Conservation (phyloP, 2,113 vertebrate genomes). For the Sinocyclocheilus grahami region DNA sequence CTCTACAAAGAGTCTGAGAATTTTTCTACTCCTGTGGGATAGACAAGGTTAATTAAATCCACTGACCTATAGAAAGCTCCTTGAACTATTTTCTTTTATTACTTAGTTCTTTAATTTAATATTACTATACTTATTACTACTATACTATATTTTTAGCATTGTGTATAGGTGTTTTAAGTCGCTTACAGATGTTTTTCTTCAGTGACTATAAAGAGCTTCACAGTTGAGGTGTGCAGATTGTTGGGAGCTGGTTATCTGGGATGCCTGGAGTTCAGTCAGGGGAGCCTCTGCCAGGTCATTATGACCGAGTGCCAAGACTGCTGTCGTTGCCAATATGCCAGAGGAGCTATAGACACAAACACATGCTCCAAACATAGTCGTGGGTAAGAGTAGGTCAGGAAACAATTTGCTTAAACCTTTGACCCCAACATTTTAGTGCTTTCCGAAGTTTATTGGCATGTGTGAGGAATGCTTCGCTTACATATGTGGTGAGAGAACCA, state of each 20-base stretch:
- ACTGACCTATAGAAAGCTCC: too few relatives aligned
- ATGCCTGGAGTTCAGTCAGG: conserved; percentile 33
- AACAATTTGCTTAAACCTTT: conserved; percentile 35
- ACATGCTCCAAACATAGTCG: background rate
- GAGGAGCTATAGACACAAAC: background rate
- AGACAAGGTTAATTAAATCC: too few relatives aligned
- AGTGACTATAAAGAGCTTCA: background rate
- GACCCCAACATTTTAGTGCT: background rate
- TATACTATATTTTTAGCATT: background rate
- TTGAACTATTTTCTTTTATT: too few relatives aligned
- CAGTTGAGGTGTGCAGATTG: conserved; percentile 21
- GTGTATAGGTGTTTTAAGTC: too few relatives aligned
- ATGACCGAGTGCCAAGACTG: conserved; percentile 42
- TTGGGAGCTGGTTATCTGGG: conserved; percentile 19
- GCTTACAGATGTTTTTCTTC: background rate
- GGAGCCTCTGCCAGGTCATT: conserved; percentile 10
- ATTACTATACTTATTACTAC: too few relatives aligned
- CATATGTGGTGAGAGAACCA: conserved; percentile 10
- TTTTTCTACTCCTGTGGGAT: too few relatives aligned
- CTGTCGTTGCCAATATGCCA: conserved; percentile 27
- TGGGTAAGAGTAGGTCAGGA: conserved; percentile 35
- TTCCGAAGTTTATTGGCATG: conserved; percentile 22
- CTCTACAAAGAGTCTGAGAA: too few relatives aligned
- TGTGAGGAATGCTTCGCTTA: conserved; percentile 36
- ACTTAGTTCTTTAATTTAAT: too few relatives aligned